Conservation (phyloP, 2,888 invertebrate species). For the Eutolmus rufibarbis region DNA sequence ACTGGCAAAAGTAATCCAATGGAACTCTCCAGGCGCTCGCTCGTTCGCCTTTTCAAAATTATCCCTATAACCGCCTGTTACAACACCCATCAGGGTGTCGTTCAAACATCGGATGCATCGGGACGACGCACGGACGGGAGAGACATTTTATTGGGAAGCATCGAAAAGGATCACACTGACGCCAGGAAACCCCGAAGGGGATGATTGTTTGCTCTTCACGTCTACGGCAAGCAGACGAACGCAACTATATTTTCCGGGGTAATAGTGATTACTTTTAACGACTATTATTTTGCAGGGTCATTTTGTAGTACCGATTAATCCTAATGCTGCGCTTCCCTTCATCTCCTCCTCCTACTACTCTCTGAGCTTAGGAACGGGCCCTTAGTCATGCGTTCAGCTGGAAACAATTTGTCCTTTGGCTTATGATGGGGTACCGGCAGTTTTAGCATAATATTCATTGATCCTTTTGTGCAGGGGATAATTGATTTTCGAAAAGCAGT, state of each 20-base stretch:
- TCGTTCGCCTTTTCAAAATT: neutral
- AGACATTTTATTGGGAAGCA: neutral
- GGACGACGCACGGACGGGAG: neutral
- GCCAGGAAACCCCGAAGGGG: neutral
- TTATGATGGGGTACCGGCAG: neutral
- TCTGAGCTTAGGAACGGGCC: neutral
- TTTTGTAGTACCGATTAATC: neutral
- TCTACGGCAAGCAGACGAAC: neutral
- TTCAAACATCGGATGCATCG: neutral
- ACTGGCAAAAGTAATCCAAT: neutral
- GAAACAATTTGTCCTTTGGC: slow-evolving; percentile 3
- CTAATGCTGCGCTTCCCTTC: neutral
- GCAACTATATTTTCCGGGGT: neutral
- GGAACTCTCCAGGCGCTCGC: neutral
- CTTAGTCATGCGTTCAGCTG: neutral
- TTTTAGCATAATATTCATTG: neutral
- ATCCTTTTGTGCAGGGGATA: neutral
- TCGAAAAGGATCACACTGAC: neutral
- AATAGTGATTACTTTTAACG: slow-evolving; percentile 17
- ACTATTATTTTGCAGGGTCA: slow-evolving; percentile 4
- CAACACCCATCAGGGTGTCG: neutral
- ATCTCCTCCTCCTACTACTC: neutral
- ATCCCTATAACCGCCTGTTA: neutral
- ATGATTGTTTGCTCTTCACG: neutral
- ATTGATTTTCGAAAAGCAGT: neutral